These are phyloP conservation scores for Sisyra terminalis DNA, from an alignment of 2,888 invertebrate genomes.

Conservation along the genomic window DNA sequence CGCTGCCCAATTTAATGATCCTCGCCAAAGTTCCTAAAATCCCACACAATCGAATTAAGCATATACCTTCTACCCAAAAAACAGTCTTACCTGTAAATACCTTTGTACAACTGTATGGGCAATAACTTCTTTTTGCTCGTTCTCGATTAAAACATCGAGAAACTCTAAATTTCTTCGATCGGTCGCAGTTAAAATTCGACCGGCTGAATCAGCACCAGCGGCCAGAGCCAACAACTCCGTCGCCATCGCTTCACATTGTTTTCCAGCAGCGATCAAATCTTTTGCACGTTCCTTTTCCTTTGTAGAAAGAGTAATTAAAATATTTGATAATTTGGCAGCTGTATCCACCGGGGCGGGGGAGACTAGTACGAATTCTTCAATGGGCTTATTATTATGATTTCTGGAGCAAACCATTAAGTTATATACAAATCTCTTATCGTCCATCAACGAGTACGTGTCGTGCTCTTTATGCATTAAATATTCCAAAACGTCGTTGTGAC, in stretches of 20 bases:
- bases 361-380: constrained; percentile 95
- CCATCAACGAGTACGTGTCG: constrained; percentile 93
- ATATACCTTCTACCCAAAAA: not conserved
- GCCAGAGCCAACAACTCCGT: constrained; percentile 88
- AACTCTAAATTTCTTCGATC: constrained; percentile 90
- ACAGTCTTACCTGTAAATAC: constrained; percentile 65
- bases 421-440: constrained; percentile 93
- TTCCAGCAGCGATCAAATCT: constrained; percentile 88
- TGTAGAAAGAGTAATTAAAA: constrained; percentile 71
- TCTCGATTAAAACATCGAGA: constrained; percentile 92
- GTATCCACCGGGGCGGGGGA: constrained; percentile 99
- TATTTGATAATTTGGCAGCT: constrained; percentile 92
- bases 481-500: constrained; percentile 88
- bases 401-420: constrained; percentile 97
- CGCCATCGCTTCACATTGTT: constrained; percentile 95
- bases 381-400: constrained; percentile 86
- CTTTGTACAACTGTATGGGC: constrained; percentile 95
- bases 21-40: constrained; percentile 90
- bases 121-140: constrained; percentile 96
- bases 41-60: constrained; percentile 4
- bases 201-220: constrained; percentile 87
- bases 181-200: constrained; percentile 84
- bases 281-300: constrained; percentile 97
- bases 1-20: constrained; percentile 89
- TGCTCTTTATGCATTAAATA: constrained; percentile 96